Base-by-base conservation (phyloP, 1,140 invertebrate genomes). In the Cyclargus thomasi region DNA sequence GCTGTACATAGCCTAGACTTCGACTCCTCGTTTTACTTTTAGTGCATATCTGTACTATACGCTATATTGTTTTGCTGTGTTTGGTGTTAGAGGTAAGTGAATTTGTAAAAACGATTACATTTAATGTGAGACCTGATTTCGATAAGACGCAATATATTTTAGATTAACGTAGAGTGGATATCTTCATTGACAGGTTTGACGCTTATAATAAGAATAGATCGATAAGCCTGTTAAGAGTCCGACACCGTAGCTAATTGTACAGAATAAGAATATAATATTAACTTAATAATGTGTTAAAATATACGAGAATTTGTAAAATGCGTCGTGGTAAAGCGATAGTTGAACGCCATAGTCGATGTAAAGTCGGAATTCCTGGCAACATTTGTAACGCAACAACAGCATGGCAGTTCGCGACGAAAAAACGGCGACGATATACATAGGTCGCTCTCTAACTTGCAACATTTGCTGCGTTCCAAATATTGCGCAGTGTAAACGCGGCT, bases 61-160 rank as follows among this genome's bases (percentile, higher is more conserved):
- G 63, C 78, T 78, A 63, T 73, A 67, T 69, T 84, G 74, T 71
- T 72, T 87, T 85, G 83, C 82, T 57, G 76, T 85, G 82, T 87
- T 87, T 85, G 85, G 72, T 87, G 85, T 87, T 85, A 81, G 78
- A 17, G 11, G 70, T 65, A 71, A 63, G 67, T 65, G 63, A 59
- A 18, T 11, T 21, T 59, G 55, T 18, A 59, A 59, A 59, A 10
- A 59, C 11, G 20, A 20, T 59, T 59, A 59, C 2, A 18, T 0
- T 59, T 10, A 59, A 59, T 59, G 20, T 59, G 55, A 59, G 55
- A 59, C 55, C 55, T 59, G 55, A 59, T 59, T 59, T 57, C 18
- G 55, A 59, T 59, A 59, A 18, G 18, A 59, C 21, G 55, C 55
- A 59, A 47, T 59, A 55, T 55, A 55, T 55, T 55, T 18, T 55